phyloP scores from a whole-genome alignment of 2,113 vertebrate species.

The Archilochus colubris region DNA sequence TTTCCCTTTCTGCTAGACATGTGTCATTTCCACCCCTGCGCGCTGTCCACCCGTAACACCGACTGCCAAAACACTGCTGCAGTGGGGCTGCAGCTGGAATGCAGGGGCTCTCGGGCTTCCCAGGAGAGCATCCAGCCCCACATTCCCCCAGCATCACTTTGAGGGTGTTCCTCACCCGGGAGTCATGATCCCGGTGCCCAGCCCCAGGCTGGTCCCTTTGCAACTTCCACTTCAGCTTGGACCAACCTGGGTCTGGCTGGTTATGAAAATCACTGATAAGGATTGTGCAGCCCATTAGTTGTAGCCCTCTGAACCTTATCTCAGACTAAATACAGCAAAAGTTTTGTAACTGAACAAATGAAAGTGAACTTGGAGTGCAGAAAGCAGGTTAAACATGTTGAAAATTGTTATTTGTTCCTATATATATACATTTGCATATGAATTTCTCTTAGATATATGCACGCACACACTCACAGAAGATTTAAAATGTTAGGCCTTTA shows the following conservation, averaged over 20 bases:
- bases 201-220: neutral
- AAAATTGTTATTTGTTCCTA: neutral
- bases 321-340: neutral
- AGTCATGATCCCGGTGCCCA: neutral
- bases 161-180: neutral
- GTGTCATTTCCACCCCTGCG: conserved; percentile 43
- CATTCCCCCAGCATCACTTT: neutral
- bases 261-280: conserved; percentile 13
- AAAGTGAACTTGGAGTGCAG: neutral
- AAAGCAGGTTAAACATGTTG: neutral
- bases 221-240: neutral
- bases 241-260: neutral
- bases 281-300: neutral
- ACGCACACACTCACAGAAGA: neutral
- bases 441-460: neutral
- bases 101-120: neutral
- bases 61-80: neutral
- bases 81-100: neutral
- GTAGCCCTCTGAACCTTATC: conserved; percentile 13
- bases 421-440: neutral
- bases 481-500: neutral
- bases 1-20: conserved; percentile 32
- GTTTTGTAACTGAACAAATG: neutral
- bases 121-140: neutral
- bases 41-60: neutral